phyloP scores from a whole-genome alignment of 2,888 invertebrate species.

The Rhagophthalmus giganteus region DNA sequence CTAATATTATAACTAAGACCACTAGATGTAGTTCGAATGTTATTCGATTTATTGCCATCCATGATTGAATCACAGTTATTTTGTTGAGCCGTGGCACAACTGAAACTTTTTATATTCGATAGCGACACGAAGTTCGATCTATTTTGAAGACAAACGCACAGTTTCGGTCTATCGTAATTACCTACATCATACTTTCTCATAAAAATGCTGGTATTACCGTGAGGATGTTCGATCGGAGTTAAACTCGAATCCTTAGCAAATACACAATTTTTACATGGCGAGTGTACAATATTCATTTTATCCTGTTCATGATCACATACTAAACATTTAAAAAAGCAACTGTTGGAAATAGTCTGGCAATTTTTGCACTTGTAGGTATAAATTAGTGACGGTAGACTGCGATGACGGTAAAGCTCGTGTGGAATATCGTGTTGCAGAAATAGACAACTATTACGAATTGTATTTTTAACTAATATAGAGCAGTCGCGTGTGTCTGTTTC shows the following conservation, averaged over 20 bases:
- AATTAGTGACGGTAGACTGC: slow-evolving; percentile 36
- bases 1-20: slow-evolving; percentile 46
- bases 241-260: slow-evolving; percentile 36
- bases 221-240: slow-evolving; percentile 50
- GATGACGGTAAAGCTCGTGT: slow-evolving; percentile 23
- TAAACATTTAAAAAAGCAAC: slow-evolving; percentile 42
- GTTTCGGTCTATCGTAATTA: slow-evolving; percentile 43
- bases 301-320: slow-evolving; percentile 44
- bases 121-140: slow-evolving; percentile 47
- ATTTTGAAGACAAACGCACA: slow-evolving; percentile 48
- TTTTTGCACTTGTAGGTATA: slow-evolving; percentile 33
- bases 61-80: slow-evolving; percentile 44
- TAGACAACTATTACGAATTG: slow-evolving; percentile 34
- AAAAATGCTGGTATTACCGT: slow-evolving; percentile 32
- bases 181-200: slow-evolving; percentile 47
- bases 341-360: slow-evolving; percentile 34
- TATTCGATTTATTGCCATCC: slow-evolving; percentile 45
- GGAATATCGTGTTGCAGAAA: slow-evolving; percentile 20
- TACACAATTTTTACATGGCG: slow-evolving; percentile 52
- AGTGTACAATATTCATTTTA: slow-evolving; percentile 51
- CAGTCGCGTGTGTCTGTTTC: slow-evolving; percentile 36
- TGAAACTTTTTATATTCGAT: slow-evolving; percentile 51
- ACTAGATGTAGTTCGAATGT: slow-evolving; percentile 53
- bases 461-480: slow-evolving; percentile 45
- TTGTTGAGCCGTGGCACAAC: slow-evolving; percentile 50